These are phyloP conservation scores for Hemaris fuciformis DNA, from an alignment of 2,888 invertebrate genomes.

Conservation along the genomic window DNA sequence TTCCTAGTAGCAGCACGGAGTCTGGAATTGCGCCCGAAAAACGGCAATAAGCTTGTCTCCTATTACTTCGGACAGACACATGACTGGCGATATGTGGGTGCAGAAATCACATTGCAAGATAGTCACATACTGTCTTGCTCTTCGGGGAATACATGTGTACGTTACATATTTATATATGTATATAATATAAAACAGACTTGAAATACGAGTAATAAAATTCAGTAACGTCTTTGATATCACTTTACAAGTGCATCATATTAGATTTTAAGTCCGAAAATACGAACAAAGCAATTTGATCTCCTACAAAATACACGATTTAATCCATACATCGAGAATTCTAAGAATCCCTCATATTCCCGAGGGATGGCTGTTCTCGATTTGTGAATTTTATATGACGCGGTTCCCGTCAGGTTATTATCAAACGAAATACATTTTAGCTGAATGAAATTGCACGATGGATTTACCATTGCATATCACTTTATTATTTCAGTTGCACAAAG, in stretches of 20 bases:
- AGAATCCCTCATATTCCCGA: not conserved
- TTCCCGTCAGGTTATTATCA: not conserved
- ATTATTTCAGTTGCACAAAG: not conserved
- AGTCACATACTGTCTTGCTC: too few species aligned
- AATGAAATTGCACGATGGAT: not conserved
- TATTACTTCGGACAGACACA: too few species aligned
- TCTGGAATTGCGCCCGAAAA: too few species aligned
- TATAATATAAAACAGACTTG: too few species aligned
- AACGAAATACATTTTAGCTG: not conserved
- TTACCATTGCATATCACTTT: not conserved
- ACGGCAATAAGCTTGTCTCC: too few species aligned
- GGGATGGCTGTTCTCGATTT: constrained; percentile 1
- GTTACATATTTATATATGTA: too few species aligned
- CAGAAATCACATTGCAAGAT: too few species aligned
- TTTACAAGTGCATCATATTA: not conserved
- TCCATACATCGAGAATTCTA: not conserved
- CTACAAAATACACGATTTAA: not conserved
- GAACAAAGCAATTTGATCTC: not conserved
- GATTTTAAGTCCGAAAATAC: not conserved
- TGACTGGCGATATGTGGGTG: too few species aligned
- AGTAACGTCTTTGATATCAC: too few species aligned
- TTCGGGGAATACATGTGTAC: too few species aligned
- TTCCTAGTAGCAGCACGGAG: too few species aligned
- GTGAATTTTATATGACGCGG: constrained; percentile 6
- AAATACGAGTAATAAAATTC: too few species aligned